phyloP scores from a whole-genome alignment of 2,113 vertebrate genomes.

The Spheniscus mendiculus region DNA sequence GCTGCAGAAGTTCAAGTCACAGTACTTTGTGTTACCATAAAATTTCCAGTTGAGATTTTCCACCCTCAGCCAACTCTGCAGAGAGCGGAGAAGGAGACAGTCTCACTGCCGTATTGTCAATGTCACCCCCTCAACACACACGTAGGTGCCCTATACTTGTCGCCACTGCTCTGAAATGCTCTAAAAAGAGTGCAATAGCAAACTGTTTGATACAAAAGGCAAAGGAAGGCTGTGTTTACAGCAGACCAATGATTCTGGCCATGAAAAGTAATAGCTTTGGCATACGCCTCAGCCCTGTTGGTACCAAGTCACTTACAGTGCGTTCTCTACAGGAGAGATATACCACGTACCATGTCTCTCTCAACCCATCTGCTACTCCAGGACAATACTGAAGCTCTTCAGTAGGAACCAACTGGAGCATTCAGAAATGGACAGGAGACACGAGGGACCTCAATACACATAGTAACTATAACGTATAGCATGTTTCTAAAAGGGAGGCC shows the following conservation, averaged over 20 bases:
- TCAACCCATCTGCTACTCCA: neutral
- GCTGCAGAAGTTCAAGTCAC: neutral
- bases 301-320: neutral
- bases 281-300: neutral
- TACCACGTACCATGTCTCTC: fast-evolving
- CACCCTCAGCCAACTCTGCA: neutral
- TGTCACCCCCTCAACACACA: neutral
- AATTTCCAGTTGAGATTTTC: neutral
- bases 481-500: neutral
- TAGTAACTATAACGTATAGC: neutral
- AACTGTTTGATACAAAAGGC: neutral
- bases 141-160: neutral
- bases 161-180: neutral
- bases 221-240: neutral
- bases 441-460: neutral
- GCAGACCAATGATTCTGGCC: neutral
- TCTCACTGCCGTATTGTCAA: neutral
- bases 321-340: fast-evolving
- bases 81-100: neutral
- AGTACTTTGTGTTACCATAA: neutral
- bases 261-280: neutral
- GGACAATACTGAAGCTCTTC: neutral
- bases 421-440: neutral
- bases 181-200: neutral
- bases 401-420: neutral